These are phyloP conservation scores for Melanostigma gelatinosum DNA, from an alignment of 2,113 vertebrate species.

Conservation along the genomic window DNA sequence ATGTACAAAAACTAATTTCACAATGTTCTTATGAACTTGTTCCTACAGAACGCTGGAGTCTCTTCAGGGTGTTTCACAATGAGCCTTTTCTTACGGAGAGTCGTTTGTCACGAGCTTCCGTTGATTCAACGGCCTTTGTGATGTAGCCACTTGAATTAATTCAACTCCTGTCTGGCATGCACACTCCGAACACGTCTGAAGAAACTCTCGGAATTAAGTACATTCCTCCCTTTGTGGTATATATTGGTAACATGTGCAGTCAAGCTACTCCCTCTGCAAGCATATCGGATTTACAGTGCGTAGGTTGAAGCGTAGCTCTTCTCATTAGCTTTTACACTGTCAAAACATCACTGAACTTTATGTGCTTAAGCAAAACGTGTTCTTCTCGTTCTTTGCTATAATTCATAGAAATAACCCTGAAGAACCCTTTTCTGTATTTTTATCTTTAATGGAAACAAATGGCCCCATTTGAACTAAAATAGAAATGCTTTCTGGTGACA, in stretches of 20 bases:
- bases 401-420: slow-evolving; percentile 14
- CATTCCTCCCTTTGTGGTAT: slow-evolving; percentile 8
- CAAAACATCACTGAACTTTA: slow-evolving; percentile 33
- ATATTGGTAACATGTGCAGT: slow-evolving; percentile 17
- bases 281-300: slow-evolving; percentile 11
- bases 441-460: slow-evolving; percentile 17
- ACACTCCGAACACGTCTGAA: slow-evolving; percentile 20
- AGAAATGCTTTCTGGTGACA: slow-evolving; percentile 13
- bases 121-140: background rate
- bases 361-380: slow-evolving; percentile 4
- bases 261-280: background rate
- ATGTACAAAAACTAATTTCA: background rate
- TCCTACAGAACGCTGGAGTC: background rate
- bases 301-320: slow-evolving; percentile 25
- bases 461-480: background rate
- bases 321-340: slow-evolving; percentile 49
- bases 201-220: slow-evolving; percentile 11
- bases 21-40: background rate
- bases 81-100: slow-evolving; percentile 19
- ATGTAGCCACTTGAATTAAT: slow-evolving; percentile 16
- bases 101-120: slow-evolving; percentile 21
- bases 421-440: background rate
- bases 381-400: slow-evolving; percentile 12
- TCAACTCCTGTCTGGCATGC: background rate
- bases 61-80: slow-evolving; percentile 1